These are phyloP conservation scores for Clarias platycephalus DNA, from an alignment of 2,797 vertebrate species.

Conservation along the genomic window DNA sequence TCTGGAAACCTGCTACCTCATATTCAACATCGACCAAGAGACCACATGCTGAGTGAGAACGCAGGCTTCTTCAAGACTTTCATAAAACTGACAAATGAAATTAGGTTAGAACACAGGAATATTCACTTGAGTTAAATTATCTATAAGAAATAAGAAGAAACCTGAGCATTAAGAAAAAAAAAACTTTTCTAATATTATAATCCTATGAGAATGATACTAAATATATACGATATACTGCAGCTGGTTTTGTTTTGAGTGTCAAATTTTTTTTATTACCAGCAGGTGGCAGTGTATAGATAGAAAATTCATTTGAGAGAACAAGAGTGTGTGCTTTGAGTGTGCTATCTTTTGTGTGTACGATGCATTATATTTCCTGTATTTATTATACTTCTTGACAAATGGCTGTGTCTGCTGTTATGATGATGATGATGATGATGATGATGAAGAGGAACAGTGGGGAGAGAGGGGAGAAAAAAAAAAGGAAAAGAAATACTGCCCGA, in stretches of 20 bases:
- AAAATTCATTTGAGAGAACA: conserved; percentile 10
- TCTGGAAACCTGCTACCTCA: conserved; percentile 65
- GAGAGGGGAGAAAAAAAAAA: background rate
- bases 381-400: background rate
- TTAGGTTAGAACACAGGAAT: background rate
- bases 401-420: background rate
- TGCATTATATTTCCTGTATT: background rate
- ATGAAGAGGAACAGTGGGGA: background rate
- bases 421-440: background rate
- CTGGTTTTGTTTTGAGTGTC: background rate
- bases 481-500: background rate
- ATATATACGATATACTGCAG: background rate
- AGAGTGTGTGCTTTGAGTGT: background rate
- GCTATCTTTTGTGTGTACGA: conserved; percentile 1
- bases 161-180: background rate
- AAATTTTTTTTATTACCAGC: conserved; percentile 48
- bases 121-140: background rate
- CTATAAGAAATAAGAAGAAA: background rate
- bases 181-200: background rate
- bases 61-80: background rate
- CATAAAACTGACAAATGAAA: conserved; percentile 1
- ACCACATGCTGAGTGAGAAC: conserved; percentile 51
- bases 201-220: background rate
- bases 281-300: conserved; percentile 63
- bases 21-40: conserved; percentile 64